These are phyloP conservation scores for Emmelina monodactyla DNA, from an alignment of 2,888 invertebrate genomes.

Conservation along the genomic window DNA sequence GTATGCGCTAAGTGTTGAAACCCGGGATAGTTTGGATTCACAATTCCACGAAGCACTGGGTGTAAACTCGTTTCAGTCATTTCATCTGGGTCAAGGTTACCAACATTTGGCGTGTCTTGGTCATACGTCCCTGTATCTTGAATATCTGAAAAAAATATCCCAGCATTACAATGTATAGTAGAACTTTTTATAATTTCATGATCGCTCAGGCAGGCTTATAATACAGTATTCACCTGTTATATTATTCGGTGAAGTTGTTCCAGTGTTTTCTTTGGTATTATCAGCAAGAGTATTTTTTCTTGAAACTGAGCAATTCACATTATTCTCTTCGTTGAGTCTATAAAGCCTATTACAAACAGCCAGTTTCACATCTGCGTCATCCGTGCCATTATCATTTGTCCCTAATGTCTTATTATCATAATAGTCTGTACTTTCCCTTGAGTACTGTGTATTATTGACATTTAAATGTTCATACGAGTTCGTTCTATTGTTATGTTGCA, in stretches of 20 bases:
- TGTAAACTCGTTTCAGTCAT: slow-evolving; percentile 48
- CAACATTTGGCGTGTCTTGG: slow-evolving; percentile 62
- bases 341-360: slow-evolving; percentile 46
- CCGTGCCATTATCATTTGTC: slow-evolving; percentile 17
- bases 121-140: slow-evolving; percentile 43
- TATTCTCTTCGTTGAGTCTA: slow-evolving; percentile 33
- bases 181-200: too few species aligned
- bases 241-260: too few species aligned
- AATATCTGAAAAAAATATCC: slow-evolving; percentile 22
- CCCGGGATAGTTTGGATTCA: slow-evolving; percentile 85
- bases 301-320: slow-evolving; percentile 23
- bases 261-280: too few species aligned
- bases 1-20: slow-evolving; percentile 84
- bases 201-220: too few species aligned
- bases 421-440: slow-evolving; percentile 22
- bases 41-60: slow-evolving; percentile 72
- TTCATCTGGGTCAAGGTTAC: slow-evolving; percentile 64
- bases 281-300: too few species aligned
- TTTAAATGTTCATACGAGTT: slow-evolving; percentile 26
- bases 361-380: slow-evolving; percentile 21
- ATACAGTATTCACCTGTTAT: too few species aligned
- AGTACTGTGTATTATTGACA: slow-evolving; percentile 24
- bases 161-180: too few species aligned
- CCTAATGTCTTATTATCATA: slow-evolving; percentile 23
- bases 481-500: background rate